Evolutionary conservation across 2,113 vertebrate genomes (phyloP), one percentile per base, ranked within the genome.

Genomic region (Climacteris rufus): DNA sequence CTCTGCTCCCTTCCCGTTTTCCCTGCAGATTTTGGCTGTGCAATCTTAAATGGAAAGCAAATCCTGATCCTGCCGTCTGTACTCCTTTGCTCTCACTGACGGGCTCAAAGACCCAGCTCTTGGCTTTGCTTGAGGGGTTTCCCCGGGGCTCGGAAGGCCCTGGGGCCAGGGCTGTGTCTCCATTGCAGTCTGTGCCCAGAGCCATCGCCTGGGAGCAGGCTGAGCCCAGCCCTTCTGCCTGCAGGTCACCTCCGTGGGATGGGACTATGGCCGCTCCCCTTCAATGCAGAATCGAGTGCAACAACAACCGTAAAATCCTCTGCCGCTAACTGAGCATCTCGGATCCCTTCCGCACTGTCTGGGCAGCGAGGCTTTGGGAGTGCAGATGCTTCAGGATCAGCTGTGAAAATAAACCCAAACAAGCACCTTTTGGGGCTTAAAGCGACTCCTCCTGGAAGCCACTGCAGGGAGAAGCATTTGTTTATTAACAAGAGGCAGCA

Each of bases 401-500:
- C 83, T 59, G 61, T 59, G 71, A 83, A 86, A 92, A 95, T 69
- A 91, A 94, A 78, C 27, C 45, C 68, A 11, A 95, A 83, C 56
- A 79, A 79, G 79, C 50, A 83, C 63, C 69, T 93, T 88, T 74
- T 16, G 35, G 69, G 70, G 83, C 83, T 80, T 88, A 95, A 94
- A 80, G 80, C 31, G 90, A 40, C 85, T 95, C 60, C 87, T 93
- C 65, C 82, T 90, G 85, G 57, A 94, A 92, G 60, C 49, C 75
- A 61, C 85, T 88, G 94, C 90, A 94, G 88, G 83, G 82, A 74
- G 90, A 63, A 93, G 63, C 82, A 31, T 84, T 93, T 92, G 90
- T 95, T 96, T 96, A 88, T 94, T 87, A 88, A 82, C 61, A 72
- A 77, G 92, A 83, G 88, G 40, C 95, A 88, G 85, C 79, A 71